Conservation (phyloP, 2,797 vertebrate genomes). For the Propithecus perrieri region DNA sequence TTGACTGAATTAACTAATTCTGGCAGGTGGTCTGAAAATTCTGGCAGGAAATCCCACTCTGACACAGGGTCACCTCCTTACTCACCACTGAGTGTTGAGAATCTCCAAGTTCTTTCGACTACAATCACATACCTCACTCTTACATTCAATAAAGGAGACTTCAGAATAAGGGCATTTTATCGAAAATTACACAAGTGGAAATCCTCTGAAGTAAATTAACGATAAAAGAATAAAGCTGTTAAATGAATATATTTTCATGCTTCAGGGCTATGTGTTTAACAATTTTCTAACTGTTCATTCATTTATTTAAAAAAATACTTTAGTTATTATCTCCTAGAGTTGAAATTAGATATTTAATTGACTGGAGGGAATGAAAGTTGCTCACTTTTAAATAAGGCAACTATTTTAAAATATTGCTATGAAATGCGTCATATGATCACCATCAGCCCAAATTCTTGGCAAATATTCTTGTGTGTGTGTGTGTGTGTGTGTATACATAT, state of each 20-base stretch:
- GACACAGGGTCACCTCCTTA: background rate
- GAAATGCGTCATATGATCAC: slow-evolving; percentile 86
- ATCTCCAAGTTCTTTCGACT: background rate
- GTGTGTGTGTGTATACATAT: slow-evolving; percentile 60
- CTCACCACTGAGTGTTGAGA: background rate
- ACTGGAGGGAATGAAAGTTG: slow-evolving; percentile 85
- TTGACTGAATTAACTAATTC: background rate
- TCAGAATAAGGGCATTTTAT: slow-evolving; percentile 74
- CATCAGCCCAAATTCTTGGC: slow-evolving; percentile 86
- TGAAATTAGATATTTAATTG: slow-evolving; percentile 88
- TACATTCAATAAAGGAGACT: slow-evolving; percentile 57
- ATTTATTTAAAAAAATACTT: slow-evolving; percentile 83
- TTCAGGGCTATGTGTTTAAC: slow-evolving; percentile 83
- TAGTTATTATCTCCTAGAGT: slow-evolving; percentile 84
- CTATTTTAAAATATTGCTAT: slow-evolving; percentile 86
- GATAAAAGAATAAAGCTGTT: slow-evolving; percentile 84
- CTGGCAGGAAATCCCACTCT: background rate
- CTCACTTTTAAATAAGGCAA: slow-evolving; percentile 85
- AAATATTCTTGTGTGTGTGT: slow-evolving; percentile 74
- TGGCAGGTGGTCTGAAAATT: background rate
- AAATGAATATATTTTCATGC: slow-evolving; percentile 83
- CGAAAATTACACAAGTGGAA: slow-evolving; percentile 74
- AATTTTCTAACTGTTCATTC: slow-evolving; percentile 85
- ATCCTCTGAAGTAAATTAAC: slow-evolving; percentile 79
- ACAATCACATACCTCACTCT: background rate